Conservation (phyloP, 2,888 invertebrate genomes). For the Drosophila maculinotata region DNA sequence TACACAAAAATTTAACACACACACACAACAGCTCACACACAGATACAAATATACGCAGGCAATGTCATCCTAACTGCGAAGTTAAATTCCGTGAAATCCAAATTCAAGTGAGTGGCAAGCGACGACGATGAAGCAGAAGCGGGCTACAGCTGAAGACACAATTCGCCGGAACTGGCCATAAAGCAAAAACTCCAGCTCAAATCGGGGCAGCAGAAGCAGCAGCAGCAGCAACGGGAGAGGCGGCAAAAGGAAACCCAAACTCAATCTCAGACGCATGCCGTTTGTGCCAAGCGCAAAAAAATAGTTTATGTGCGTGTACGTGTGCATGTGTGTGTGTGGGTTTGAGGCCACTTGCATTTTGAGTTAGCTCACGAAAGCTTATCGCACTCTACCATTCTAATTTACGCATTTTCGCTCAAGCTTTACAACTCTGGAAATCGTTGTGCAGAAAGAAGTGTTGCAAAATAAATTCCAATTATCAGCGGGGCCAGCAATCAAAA, state of each 20-base stretch:
- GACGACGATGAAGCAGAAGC: slow-evolving; percentile 23
- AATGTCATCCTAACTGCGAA: slow-evolving; percentile 76
- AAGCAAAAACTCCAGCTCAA: slow-evolving; percentile 67
- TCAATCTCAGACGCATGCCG: slow-evolving; percentile 54
- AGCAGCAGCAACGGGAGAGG: no score
- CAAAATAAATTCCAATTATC: slow-evolving; percentile 34
- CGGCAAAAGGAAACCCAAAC: slow-evolving; percentile 45
- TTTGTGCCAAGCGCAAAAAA: slow-evolving; percentile 46
- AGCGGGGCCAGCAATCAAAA: slow-evolving; percentile 47
- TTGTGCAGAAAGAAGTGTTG: slow-evolving; percentile 14
- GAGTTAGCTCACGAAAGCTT: slow-evolving; percentile 32
- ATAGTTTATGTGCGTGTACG: slow-evolving; percentile 30
- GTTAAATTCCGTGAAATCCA: slow-evolving; percentile 78
- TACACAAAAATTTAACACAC: slow-evolving; percentile 51
- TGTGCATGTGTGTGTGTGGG: slow-evolving; percentile 10
- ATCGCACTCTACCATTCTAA: slow-evolving; percentile 20
- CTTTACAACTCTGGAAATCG: neutral
- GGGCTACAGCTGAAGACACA: slow-evolving; percentile 74
- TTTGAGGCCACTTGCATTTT: slow-evolving; percentile 37
- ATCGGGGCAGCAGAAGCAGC: slow-evolving; percentile 18
- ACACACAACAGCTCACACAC: slow-evolving; percentile 22
- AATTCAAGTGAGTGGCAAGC: slow-evolving; percentile 73
- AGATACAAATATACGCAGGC: slow-evolving; percentile 41
- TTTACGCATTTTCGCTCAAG: neutral
- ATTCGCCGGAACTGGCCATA: slow-evolving; percentile 76